These are phyloP conservation scores for Naso thynnoides DNA, from an alignment of 2,797 vertebrate species.

Conservation along the genomic window DNA sequence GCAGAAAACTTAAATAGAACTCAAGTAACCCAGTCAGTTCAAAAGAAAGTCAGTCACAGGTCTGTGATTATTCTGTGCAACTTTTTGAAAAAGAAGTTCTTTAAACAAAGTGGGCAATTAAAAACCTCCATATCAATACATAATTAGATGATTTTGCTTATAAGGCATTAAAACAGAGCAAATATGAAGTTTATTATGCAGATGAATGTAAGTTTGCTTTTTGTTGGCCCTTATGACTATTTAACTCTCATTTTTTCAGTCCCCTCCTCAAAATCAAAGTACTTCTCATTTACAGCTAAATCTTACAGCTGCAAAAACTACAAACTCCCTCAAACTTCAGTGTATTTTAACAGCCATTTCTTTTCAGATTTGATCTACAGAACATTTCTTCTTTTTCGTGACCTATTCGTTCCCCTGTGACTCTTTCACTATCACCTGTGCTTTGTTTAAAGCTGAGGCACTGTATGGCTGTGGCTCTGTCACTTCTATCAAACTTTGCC, in stretches of 20 bases:
- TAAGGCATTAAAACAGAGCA: background rate
- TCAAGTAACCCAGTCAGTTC: too few relatives aligned
- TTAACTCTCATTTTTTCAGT: background rate
- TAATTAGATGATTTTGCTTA: background rate
- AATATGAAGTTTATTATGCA: background rate
- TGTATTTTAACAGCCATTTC: background rate
- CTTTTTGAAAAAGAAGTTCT: too few relatives aligned
- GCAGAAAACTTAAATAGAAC: too few relatives aligned
- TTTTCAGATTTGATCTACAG: background rate
- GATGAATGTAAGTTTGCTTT: background rate
- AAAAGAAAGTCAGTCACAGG: too few relatives aligned
- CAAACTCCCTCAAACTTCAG: background rate
- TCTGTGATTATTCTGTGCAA: too few relatives aligned
- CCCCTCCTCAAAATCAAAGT: background rate
- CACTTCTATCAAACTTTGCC: conserved; percentile 19
- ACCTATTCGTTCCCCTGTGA: background rate
- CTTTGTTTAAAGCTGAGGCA: background rate
- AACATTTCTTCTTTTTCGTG: background rate
- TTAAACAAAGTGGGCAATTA: background rate
- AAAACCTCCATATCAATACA: background rate
- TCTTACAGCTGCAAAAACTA: background rate
- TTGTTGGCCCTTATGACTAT: background rate
- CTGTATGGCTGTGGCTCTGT: conserved; percentile 12
- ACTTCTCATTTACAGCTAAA: background rate
- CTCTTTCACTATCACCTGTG: conserved; percentile 14